Evolutionary conservation across 1,140 invertebrate species (phyloP).

Genomic region (Halyomorpha halys): DNA sequence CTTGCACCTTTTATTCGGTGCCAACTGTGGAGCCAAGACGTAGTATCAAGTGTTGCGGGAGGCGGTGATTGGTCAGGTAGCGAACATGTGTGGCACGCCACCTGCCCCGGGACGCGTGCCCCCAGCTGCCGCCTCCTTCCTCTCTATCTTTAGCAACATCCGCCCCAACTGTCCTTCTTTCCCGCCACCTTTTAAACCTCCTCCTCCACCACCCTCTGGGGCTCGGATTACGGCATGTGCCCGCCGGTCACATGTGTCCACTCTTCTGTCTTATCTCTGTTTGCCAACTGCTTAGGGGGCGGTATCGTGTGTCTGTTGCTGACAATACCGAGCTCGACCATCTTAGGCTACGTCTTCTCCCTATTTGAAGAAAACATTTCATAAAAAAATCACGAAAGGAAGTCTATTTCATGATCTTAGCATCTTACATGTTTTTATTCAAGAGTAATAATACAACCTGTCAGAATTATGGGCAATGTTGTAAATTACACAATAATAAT

Average conservation of each 20-base stretch:
- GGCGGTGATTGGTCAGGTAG: constrained; percentile 13
- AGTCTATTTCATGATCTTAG: no score
- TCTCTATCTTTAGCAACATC: constrained; percentile 17
- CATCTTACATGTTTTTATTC: no score
- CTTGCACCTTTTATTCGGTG: no score
- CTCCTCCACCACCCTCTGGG: neutral
- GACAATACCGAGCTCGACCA: no score
- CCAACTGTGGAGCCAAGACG: neutral
- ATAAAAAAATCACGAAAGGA: no score
- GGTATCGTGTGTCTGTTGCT: no score
- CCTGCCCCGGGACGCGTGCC: neutral
- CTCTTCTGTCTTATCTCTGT: neutral
- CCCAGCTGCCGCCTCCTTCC: constrained; percentile 9
- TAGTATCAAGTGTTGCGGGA: constrained; percentile 4
- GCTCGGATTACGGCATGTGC: constrained; percentile 3
- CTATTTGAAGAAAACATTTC: no score
- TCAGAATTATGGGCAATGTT: no score
- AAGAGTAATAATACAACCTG: no score
- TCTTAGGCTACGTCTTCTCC: no score
- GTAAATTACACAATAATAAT: no score
- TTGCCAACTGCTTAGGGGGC: constrained; percentile 5
- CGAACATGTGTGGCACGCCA: constrained; percentile 1
- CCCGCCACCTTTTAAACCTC: constrained; percentile 8
- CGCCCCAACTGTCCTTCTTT: constrained; percentile 6
- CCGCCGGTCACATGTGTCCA: constrained; percentile 9